A percentile compares a stretch with the other conserved stretches of the same genome.
Evolutionary conservation across 2,797 vertebrate genomes (phyloP).

Genomic region (Odontamblyopus lacepedii): DNA sequence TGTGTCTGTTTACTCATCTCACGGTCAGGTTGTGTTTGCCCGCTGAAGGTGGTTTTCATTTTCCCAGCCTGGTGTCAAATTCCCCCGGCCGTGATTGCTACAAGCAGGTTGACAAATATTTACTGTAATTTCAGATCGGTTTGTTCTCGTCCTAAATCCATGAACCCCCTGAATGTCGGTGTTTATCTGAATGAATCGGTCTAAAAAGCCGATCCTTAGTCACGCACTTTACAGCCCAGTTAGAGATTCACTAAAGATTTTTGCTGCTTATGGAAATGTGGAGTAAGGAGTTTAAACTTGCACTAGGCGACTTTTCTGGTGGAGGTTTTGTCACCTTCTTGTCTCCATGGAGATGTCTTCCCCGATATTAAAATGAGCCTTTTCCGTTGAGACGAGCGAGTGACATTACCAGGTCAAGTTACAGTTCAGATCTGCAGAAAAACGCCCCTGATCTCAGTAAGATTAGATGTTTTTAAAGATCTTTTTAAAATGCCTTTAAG

Average conservation of each 20-base stretch:
- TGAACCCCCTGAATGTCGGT: slow-evolving; percentile 33
- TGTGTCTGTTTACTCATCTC: slow-evolving; percentile 31
- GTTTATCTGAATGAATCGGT: slow-evolving; percentile 18
- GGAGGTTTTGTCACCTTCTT: too few relatives aligned
- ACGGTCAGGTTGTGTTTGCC: slow-evolving; percentile 44
- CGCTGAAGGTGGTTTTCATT: slow-evolving; percentile 73
- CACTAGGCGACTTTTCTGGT: too few relatives aligned
- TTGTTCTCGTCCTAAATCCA: slow-evolving; percentile 69
- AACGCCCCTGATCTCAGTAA: too few relatives aligned
- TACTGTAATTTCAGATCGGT: slow-evolving; percentile 72
- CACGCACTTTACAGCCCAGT: not conserved
- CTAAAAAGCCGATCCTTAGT: not conserved
- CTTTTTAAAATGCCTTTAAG: too few relatives aligned
- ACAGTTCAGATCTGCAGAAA: too few relatives aligned
- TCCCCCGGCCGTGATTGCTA: slow-evolving; percentile 62
- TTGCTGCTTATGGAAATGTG: too few relatives aligned
- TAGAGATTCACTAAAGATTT: not conserved
- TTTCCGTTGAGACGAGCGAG: too few relatives aligned
- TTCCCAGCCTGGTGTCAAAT: slow-evolving; percentile 63
- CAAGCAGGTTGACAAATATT: slow-evolving; percentile 74
- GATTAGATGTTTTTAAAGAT: too few relatives aligned
- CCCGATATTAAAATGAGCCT: too few relatives aligned
- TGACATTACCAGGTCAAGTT: too few relatives aligned
- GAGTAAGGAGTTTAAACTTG: too few relatives aligned
- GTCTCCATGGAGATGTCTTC: too few relatives aligned